These are phyloP conservation scores for Meloidogyne floridensis DNA, from an alignment of 1,140 invertebrate genomes.

Conservation along the genomic window DNA sequence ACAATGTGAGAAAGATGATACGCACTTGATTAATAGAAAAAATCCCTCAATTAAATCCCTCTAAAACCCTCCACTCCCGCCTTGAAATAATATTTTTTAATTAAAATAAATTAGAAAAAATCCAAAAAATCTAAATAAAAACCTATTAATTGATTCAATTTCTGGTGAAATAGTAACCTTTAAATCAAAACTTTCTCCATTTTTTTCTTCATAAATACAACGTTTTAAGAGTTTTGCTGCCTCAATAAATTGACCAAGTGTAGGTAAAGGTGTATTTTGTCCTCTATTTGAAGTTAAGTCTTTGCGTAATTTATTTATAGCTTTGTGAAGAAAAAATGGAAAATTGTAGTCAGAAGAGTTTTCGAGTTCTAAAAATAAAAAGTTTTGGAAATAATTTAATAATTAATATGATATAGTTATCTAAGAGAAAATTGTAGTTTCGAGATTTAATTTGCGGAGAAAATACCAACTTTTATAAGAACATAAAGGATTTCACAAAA, in stretches of 20 bases:
- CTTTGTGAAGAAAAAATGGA: conserved; percentile 27
- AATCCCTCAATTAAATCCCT: too few relatives aligned
- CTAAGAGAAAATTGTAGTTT: too few relatives aligned
- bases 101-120: too few relatives aligned
- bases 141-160: conserved; percentile 24
- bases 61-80: too few relatives aligned
- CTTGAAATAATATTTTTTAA: too few relatives aligned
- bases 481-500: too few relatives aligned
- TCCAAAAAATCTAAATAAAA: too few relatives aligned
- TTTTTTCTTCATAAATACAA: conserved; percentile 13
- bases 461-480: too few relatives aligned
- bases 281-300: neutral
- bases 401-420: too few relatives aligned
- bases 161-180: conserved; percentile 8
- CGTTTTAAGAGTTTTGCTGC: conserved; percentile 11
- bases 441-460: too few relatives aligned
- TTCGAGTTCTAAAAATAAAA: conserved; percentile 6
- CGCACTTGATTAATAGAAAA: too few relatives aligned
- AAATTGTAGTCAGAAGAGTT: conserved; percentile 28
- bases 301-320: conserved; percentile 27
- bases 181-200: neutral
- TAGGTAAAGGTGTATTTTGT: neutral
- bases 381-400: neutral
- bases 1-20: too few relatives aligned
- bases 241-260: conserved; percentile 24